Evolutionary conservation across 2,888 invertebrate genomes (phyloP), one percentile per base, ranked within the genome.

Genomic region (Ichneumoninae sp.): DNA sequence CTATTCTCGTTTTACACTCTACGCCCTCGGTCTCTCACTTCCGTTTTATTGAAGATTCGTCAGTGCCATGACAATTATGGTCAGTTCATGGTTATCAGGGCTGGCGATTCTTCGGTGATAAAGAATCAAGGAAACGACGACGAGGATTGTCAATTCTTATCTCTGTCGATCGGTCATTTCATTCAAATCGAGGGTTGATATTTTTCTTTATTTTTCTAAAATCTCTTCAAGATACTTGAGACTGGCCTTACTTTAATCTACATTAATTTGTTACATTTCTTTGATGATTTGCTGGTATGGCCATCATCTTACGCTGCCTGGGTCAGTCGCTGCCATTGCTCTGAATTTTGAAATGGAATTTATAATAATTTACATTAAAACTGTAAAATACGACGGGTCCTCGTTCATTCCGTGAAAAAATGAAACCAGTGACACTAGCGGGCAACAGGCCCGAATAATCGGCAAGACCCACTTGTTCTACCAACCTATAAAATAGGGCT

Each of bases 401-500:
- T 65, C 5, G 5, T 65, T 36, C 16, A 33, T 16, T 16, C 1
- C 5, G 6, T 6, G 7, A 36, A 1, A n/a, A 36, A 65, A 65
- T 36, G 16, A 8, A 47, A 44, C 26, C 16, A n/a, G 13, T 33
- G 33, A 33, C n/a, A 74, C 3, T 6, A 71, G 13, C 19, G 30
- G 26, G 44, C 44, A 44, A 63, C 7, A 26, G 16, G 26, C 6
- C 47, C 33, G 47, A 30, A 44, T 26, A 63, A 26, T 26, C 26
- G 36, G n/a, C 26, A 26, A 26, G 13, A n/a, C 47, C 47, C 26
- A 26, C 7, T 60, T 16, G n/a, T 68, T 65, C 50, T 50, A 47
- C 40, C 52, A 76, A 60, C 40, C 52, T 57, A 19, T 33, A 65
- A 16, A 16, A 47, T 22, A 36, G 6, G 22, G 47, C 60, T 66